phyloP scores from a whole-genome alignment of 2,797 vertebrate species.

The Chiloscyllium punctatum region DNA sequence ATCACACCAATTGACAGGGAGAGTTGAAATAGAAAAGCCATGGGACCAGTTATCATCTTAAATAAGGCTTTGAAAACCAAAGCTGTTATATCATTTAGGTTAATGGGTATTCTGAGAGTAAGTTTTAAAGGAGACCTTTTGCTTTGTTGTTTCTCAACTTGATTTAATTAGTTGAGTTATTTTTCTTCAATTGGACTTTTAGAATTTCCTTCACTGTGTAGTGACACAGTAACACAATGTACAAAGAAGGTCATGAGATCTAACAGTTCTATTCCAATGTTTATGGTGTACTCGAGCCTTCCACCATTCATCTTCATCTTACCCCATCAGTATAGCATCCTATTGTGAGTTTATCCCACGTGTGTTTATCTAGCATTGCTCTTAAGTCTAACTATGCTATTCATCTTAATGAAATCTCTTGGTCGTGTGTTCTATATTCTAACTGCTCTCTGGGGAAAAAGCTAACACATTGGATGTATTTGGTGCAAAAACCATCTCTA shows the following conservation, averaged over 20 bases:
- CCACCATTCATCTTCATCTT: not conserved
- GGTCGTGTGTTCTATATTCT: not conserved
- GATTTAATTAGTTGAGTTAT: not conserved
- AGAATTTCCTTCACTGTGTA: not conserved
- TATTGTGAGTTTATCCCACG: too few relatives aligned
- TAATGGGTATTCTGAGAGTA: not conserved
- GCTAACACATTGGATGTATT: not conserved
- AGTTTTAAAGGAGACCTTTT: not conserved
- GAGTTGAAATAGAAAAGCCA: not conserved
- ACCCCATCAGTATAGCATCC: not conserved
- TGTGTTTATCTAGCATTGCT: not conserved
- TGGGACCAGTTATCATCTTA: not conserved
- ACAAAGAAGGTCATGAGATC: not conserved
- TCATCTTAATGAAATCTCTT: not conserved
- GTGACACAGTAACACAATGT: not conserved
- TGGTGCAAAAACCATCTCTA: too few relatives aligned
- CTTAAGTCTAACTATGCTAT: not conserved
- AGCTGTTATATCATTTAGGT: not conserved
- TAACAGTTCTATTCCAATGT: too few relatives aligned
- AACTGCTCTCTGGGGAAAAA: not conserved
- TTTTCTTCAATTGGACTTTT: not conserved
- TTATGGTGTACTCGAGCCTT: not conserved
- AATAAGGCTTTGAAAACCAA: not conserved
- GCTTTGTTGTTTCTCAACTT: not conserved
- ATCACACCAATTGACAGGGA: not conserved